Evolutionary conservation across 2,797 vertebrate species (phyloP), one percentile per base, ranked within the genome.

Genomic region (Adrianichthys oophorus): DNA sequence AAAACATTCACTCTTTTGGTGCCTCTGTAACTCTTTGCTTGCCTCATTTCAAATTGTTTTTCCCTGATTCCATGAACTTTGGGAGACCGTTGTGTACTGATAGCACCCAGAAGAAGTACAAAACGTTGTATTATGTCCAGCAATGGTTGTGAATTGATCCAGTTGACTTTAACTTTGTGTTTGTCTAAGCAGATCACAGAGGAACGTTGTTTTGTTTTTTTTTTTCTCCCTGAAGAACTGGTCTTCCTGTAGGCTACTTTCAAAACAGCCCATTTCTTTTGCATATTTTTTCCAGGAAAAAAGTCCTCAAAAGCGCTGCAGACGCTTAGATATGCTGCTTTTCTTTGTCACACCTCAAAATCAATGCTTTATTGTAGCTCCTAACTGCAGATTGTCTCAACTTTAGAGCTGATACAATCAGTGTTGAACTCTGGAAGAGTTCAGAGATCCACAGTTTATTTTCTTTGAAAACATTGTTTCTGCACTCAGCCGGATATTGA

Each of bases 401-500:
- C 16, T 17, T 24, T 12, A 24, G 26, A 13, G 37, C 5, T 40
- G 32, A 37, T 37, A 12, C 8, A 21, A 17, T 47, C 16, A 41
- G 21, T 44, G 13, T 48, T 48, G 52, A 60, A 45, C 18, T 24
- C 8, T 40, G 12, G 21, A 65, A 32, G 17, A 48, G 7, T 52
- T 14, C 15, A 37, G 42, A 8, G 13, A n/a, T 29, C 51, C 18
- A 21, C 13, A 24, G 52, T 21, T 56, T 64, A 24, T 73, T 69
- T 69, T 60, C 54, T 49, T 1, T 54, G 52, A 47, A 63, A 74
- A 82, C 48, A 71, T 63, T 78, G 47, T 71, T 64, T 73, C 17
- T 47, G 4, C 4, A 1, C 18, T 12, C 40, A 52, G 50, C 56
- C 43, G 69, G 65, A 79, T 48, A 63, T 49, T 56, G 19, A 54